A percentile compares a stretch with the other conserved stretches of the same genome.
Conservation (phyloP, 2,113 vertebrate genomes). For the Andinoacara biseriatus region DNA sequence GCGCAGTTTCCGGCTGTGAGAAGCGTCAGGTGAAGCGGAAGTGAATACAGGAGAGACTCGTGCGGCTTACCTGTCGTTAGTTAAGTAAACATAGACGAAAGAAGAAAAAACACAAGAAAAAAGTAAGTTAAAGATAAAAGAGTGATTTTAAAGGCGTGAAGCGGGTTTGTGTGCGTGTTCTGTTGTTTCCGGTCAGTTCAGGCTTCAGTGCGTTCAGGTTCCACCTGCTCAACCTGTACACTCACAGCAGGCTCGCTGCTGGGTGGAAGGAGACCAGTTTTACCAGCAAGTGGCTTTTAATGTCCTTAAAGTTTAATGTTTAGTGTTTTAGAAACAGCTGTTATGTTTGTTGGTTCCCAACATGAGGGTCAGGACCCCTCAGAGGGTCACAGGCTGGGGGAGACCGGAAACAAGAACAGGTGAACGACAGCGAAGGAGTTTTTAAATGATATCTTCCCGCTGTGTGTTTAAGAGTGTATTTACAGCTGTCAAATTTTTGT, state of each 20-base stretch:
- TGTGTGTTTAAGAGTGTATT: too few relatives aligned
- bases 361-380: neutral
- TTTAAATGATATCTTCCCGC: too few relatives aligned
- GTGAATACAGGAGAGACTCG: neutral
- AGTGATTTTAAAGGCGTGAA: neutral
- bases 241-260: too few relatives aligned
- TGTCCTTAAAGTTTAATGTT: neutral
- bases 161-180: neutral
- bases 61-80: slow-evolving; percentile 34
- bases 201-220: neutral
- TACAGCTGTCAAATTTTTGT: too few relatives aligned
- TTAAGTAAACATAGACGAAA: neutral
- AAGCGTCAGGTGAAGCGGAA: slow-evolving; percentile 46
- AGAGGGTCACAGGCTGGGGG: neutral
- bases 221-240: neutral
- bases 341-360: neutral
- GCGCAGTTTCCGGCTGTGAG: neutral
- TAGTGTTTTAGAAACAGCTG: neutral
- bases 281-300: neutral
- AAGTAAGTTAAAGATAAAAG: slow-evolving; percentile 27
- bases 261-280: too few relatives aligned
- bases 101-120: neutral
- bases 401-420: neutral
- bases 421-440: too few relatives aligned
- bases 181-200: neutral